phyloP scores from a whole-genome alignment of 1,140 invertebrate species.

The Heterodera carotae region DNA sequence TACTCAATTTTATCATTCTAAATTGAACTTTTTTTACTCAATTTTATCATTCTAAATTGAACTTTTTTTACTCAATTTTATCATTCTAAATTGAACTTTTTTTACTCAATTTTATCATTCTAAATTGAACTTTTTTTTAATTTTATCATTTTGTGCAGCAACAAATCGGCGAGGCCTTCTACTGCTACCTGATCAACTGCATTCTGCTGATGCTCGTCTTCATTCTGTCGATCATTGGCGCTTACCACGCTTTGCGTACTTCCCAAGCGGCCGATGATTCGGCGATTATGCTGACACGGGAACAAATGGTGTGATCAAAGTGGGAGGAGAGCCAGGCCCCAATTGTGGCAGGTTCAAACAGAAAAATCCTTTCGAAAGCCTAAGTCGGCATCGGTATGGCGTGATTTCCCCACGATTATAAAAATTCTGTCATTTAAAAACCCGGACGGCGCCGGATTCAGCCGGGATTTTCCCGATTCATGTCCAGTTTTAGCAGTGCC shows the following conservation, averaged over 20 bases:
- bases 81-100: neutral
- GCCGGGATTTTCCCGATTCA: no score
- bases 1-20: no score
- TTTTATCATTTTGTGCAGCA: conserved; percentile 50
- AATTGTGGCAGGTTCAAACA: neutral
- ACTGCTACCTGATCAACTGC: conserved; percentile 54
- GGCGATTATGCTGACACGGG: conserved; percentile 11
- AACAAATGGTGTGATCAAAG: conserved; percentile 20
- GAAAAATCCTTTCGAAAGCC: no score
- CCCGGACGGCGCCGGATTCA: no score
- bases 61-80: neutral
- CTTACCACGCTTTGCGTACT: conserved; percentile 48
- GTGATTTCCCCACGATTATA: no score
- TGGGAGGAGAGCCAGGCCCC: neutral
- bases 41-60: no score
- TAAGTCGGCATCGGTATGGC: no score
- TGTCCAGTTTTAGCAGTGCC: no score
- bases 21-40: no score
- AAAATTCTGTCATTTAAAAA: no score
- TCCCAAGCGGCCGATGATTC: conserved; percentile 23
- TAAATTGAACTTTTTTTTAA: no score
- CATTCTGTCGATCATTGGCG: conserved; percentile 53
- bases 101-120: neutral
- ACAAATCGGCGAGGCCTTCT: conserved; percentile 60
- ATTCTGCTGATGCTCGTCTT: conserved; percentile 57